phyloP scores from a whole-genome alignment of 2,797 vertebrate genomes.

The Falco biarmicus region DNA sequence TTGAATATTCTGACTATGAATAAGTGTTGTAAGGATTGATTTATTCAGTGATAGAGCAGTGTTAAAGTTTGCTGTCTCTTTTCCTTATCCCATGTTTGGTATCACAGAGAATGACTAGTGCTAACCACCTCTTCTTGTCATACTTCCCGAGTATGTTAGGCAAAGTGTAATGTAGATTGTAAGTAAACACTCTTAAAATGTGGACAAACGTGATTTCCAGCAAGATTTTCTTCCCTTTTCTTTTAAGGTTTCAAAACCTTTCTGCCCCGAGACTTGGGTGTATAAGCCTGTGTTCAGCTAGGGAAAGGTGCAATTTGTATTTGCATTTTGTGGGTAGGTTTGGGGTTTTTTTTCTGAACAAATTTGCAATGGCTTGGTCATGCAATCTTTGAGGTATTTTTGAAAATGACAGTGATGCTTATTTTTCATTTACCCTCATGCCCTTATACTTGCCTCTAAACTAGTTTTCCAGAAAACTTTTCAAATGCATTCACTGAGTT shows the following conservation, averaged over 20 bases:
- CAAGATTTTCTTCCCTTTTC: background rate
- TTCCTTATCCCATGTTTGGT: background rate
- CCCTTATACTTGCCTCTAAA: background rate
- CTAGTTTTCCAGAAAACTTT: background rate
- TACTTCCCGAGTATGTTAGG: background rate
- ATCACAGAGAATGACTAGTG: background rate
- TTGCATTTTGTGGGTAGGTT: background rate
- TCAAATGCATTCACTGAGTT: background rate
- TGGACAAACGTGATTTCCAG: background rate
- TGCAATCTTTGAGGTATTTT: background rate
- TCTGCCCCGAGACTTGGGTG: background rate
- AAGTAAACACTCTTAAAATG: background rate
- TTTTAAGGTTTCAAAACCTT: background rate
- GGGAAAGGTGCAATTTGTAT: background rate
- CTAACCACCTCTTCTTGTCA: background rate
- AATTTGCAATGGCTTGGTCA: background rate
- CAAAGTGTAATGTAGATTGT: background rate
- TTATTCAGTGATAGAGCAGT: background rate
- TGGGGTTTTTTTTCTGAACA: background rate
- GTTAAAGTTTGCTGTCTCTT: background rate
- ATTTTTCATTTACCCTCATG: background rate
- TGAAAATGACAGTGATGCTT: background rate
- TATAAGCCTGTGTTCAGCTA: background rate
- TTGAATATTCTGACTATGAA: background rate
- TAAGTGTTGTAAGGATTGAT: background rate